phyloP scores from a whole-genome alignment of 2,888 invertebrate species.

The Disparrhopalites patrizii region DNA sequence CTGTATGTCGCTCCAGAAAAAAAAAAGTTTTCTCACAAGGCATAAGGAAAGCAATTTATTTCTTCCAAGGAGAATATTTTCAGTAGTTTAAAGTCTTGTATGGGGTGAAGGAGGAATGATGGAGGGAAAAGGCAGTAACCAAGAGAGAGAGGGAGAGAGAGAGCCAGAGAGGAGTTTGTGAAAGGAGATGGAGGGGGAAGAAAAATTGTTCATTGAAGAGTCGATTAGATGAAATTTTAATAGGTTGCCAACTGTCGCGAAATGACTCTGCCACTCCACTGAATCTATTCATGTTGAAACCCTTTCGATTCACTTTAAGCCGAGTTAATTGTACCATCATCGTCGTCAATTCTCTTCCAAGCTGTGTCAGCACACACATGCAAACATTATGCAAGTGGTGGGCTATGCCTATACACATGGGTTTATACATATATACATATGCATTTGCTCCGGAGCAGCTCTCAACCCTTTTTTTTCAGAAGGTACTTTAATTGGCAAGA shows the following conservation, averaged over 20 bases:
- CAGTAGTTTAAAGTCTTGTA: background rate
- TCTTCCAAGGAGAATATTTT: conserved; percentile 2
- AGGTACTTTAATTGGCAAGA: too few species aligned
- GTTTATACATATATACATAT: too few species aligned
- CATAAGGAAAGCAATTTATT: background rate
- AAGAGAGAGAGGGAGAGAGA: background rate
- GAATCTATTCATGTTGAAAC: conserved; percentile 2
- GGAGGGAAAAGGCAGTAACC: background rate
- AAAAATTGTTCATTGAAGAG: conserved; percentile 4
- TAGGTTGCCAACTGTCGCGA: conserved; percentile 24
- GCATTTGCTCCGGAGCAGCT: too few species aligned
- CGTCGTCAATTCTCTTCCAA: too few species aligned
- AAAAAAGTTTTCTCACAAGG: background rate
- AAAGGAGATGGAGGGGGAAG: background rate
- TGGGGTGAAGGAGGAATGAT: background rate
- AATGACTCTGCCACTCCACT: conserved; percentile 14
- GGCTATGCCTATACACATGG: too few species aligned
- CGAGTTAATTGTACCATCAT: conserved; percentile 12
- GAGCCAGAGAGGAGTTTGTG: background rate
- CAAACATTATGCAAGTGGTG: too few species aligned
- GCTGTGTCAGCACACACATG: too few species aligned
- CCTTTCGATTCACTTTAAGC: conserved; percentile 18
- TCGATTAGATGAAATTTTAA: conserved; percentile 20
- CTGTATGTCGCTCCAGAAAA: too few species aligned
- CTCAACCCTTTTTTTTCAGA: too few species aligned